Base-by-base conservation (phyloP, 2,797 vertebrate species). In the Staurois parvus region DNA sequence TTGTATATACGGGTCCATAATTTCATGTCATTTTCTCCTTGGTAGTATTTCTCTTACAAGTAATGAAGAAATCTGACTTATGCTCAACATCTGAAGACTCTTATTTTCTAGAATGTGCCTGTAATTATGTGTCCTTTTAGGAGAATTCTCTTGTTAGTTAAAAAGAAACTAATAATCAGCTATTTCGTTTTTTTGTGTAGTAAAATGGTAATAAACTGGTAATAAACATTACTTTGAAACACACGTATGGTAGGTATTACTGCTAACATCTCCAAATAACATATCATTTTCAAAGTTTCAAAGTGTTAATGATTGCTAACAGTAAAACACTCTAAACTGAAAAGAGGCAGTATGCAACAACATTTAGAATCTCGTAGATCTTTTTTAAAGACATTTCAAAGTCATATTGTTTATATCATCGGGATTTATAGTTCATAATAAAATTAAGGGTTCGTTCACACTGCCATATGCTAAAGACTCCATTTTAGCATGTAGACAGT, bases 221-320 rank as follows among this genome's bases (percentile, higher is more conserved):
- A 67, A 78, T 66, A 78, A 42, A 64, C 48, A 26, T 64, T 64
- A 75, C 26, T 52, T 29, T 17, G 19, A 30, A 76, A 59, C 28
- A 59, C 48, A 76, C 32, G 21, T 59, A 62, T n/a, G 11, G 32
- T 76, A 5, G 8, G 11, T 32, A 32, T 13, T 24, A 56, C 32
- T 15, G 2, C 29, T 59, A 26, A 30, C 12, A 76, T n/a, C 59
- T 76, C 11, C 5, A 37, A 1, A 21, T 6, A 12, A 13, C 29
- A 34, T 59, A 32, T 62, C 8, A 59, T 34, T 76, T 29, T 76
- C 11, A 34, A 76, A n/a, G 29, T 76, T 59, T 76, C 24, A 52
- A 32, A 76, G 11, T 15, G 48, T n/a, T 74, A 34, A 59, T 62
- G 74, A 32, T 76, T 34, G 13, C 10, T 76, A 76, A 62, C 32